Base-by-base conservation (phyloP, 2,797 vertebrate species). In the Hippopotamyrus pictus region DNA sequence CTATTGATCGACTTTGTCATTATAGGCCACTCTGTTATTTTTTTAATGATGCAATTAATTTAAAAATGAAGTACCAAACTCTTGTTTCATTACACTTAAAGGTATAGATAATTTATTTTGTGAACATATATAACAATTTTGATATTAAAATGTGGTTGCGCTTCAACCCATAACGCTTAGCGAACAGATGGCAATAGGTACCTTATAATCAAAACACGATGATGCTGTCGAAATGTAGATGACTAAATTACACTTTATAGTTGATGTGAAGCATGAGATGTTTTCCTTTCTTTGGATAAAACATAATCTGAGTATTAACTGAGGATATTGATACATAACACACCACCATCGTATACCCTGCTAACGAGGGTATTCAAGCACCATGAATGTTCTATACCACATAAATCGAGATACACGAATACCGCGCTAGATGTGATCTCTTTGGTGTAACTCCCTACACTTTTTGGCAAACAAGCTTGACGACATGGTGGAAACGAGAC, bases 1-100 rank as follows among this genome's bases (percentile, higher is more conserved):
- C 88, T 25, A 86, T 82, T 88, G 65, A 37, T 86, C 33, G 41
- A 88, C 44, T 37, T 25, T 62, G 79, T 84, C 89, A 85, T 84
- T 84, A 54, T 85, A 57, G 53, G 76, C 53, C 73, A 17, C 17
- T 25, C 44, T 50, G 76, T 44, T 46, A 41, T 50, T 89, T 51
- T 85, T 51, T 85, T n/a, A 79, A 82, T 22, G 69, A 76, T 33
- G 9, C 50, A 59, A 57, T 62, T 59, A 59, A 44, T 65, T 88
- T 17, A 3, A 87, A 57, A 87, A 87, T 59, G 9, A 59, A 59
- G 19, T 44, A 57, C 7, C 17, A 8, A 57, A 33, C 7, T 59
- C 29, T 41, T 41, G 33, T 44, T 57, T 37, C 19, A n/a, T 53
- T 53, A 51, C 48, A 57, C 46, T 87, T 37, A 41, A 5, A 51